Evolutionary conservation across 1,140 invertebrate species (phyloP).

Genomic region (Diprion similis): DNA sequence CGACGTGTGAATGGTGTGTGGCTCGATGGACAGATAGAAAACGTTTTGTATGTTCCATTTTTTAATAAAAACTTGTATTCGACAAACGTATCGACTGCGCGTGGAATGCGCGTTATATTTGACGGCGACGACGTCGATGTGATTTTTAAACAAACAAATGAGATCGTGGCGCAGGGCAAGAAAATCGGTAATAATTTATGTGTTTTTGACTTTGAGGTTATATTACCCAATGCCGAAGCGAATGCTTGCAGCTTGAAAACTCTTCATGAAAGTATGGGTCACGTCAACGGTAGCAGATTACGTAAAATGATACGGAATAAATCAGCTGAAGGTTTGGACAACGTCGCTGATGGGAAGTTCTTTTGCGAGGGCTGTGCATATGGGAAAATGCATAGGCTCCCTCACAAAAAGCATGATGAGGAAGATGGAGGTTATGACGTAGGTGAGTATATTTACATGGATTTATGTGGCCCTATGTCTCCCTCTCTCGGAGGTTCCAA

Average conservation of each 20-base stretch:
- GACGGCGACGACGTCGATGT: constrained; percentile 16
- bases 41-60: constrained; percentile 31
- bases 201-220: constrained; percentile 17
- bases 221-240: constrained; percentile 1
- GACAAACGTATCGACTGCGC: constrained; percentile 24
- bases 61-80: constrained; percentile 33
- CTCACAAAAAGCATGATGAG: not conserved
- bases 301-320: constrained; percentile 23
- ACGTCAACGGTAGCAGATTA: constrained; percentile 20
- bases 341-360: constrained; percentile 39
- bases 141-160: constrained; percentile 23
- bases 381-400: constrained; percentile 1
- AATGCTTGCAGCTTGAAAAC: constrained; percentile 17
- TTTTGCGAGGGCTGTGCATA: constrained; percentile 31
- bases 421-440: not conserved
- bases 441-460: constrained; percentile 19
- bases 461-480: constrained; percentile 34
- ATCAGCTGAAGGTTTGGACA: constrained; percentile 36
- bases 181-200: constrained; percentile 15
- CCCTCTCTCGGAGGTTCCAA: constrained; percentile 33
- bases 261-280: constrained; percentile 27
- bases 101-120: constrained; percentile 30
- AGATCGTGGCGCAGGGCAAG: constrained; percentile 26
- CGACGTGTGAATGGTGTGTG: constrained; percentile 28
- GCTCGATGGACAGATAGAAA: constrained; percentile 24